These are phyloP conservation scores for Microtus obscurus DNA, from an alignment of 2,797 vertebrate species.

Conservation along the genomic window DNA sequence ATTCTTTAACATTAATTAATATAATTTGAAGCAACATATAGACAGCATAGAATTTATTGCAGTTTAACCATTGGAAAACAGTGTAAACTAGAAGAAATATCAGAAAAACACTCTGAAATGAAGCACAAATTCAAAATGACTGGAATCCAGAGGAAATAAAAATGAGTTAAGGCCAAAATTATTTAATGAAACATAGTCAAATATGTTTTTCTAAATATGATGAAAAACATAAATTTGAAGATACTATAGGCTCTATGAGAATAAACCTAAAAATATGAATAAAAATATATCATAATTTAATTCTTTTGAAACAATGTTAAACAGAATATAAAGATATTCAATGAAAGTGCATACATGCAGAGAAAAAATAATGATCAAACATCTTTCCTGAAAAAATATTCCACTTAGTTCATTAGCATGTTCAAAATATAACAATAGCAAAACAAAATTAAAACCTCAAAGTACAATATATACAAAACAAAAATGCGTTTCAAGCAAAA, in stretches of 20 bases:
- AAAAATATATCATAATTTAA: not conserved
- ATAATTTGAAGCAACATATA: not conserved
- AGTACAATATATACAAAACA: not conserved
- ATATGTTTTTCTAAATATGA: not conserved
- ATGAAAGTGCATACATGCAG: not conserved
- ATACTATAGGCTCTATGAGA: not conserved
- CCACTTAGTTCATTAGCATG: not conserved
- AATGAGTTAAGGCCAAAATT: not conserved
- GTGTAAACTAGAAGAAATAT: not conserved
- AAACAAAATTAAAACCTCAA: not conserved
- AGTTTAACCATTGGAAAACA: not conserved
- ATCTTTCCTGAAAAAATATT: not conserved
- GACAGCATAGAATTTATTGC: not conserved
- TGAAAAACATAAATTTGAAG: not conserved
- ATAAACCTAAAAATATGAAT: not conserved
- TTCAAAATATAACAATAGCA: not conserved
- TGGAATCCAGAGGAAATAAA: not conserved
- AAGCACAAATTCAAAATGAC: not conserved
- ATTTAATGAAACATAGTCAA: not conserved
- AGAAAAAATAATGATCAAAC: not conserved
- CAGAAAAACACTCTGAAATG: not conserved
- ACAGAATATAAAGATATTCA: not conserved
- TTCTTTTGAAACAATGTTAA: not conserved
- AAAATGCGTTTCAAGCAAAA: not conserved
- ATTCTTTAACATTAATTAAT: not conserved